These are phyloP conservation scores for Hymenochirus boettgeri DNA, from an alignment of 2,113 vertebrate genomes.

Conservation along the genomic window DNA sequence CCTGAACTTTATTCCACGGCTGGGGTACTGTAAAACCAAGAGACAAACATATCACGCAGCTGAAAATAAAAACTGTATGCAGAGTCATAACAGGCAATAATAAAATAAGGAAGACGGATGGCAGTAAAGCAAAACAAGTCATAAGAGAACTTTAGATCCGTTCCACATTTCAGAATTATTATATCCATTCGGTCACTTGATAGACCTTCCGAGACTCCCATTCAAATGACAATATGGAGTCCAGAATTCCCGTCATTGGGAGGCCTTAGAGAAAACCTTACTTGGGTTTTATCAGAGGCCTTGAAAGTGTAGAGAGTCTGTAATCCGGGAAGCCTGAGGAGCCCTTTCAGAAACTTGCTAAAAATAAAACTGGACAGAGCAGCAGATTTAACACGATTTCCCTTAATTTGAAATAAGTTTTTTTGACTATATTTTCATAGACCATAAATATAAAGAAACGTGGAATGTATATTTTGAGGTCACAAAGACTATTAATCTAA, in stretches of 20 bases:
- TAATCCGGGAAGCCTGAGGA: not conserved
- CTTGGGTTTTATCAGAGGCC: not conserved
- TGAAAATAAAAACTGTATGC: not conserved
- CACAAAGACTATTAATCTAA: not conserved
- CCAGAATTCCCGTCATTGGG: not conserved
- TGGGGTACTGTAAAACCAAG: not conserved
- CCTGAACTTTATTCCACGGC: not conserved
- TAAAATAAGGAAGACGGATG: not conserved
- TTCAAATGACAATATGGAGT: not conserved
- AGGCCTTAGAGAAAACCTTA: not conserved
- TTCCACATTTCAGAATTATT: slow-evolving; percentile 5
- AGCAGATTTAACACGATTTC: not conserved
- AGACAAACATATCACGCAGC: not conserved
- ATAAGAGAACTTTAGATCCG: not conserved
- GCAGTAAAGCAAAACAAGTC: not conserved
- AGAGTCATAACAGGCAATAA: not conserved
- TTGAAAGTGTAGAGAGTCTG: not conserved
- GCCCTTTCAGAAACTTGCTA: not conserved
- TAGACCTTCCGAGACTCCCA: not conserved
- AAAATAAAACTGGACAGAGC: not conserved
- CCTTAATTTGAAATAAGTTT: not conserved
- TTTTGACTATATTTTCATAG: not conserved
- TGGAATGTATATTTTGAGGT: not conserved
- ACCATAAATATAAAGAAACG: not conserved
- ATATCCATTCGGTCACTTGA: slow-evolving; percentile 8